Evolutionary conservation across 1,140 invertebrate genomes (phyloP), one percentile per base, ranked within the genome.

Genomic region (Drosophila parvula): DNA sequence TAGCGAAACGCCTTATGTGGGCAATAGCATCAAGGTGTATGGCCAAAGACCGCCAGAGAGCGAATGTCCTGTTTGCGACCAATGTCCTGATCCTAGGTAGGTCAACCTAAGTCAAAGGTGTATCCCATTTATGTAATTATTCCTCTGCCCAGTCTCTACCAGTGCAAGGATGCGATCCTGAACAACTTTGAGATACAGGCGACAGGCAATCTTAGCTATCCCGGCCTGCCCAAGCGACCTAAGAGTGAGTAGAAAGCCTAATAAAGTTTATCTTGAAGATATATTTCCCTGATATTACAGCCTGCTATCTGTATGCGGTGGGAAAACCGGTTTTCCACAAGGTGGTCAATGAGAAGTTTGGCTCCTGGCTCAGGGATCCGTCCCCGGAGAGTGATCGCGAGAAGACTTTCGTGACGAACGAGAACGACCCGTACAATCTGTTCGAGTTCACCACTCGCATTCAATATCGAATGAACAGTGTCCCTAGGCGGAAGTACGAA

Each of bases 301-400:
- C 96, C 91, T 98, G 97, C 90, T 94, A 96, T 70, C 93, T 98
- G 8, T 97, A 97, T 81, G 96, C 97, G 0, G 96, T 98, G 47
- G 98, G 98, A 0, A 98, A 98, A 88, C 97, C 98, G 1, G 97
- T 98, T 0, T 98, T 96, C 90, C 95, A 97, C 90, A 94, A 96
- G 10, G 95, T 94, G 28, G 96, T 96, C 71, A 95, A 96, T 56
- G 94, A 95, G 74, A 93, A 94, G 5, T 96, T 95, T 65, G 97
- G 97, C 14, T 94, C 95, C 28, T 99, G 97, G 97, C 95, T 98
- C 93, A 93, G 95, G 78, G 98, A 99, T 88, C 93, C 97, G 0
- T 93, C 94, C 41, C 94, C 95, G 0, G 93, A 95, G 14, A 91
- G 91, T 7, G 93, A 93, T 28, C 92, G 92, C 1, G 95, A 97